Evolutionary conservation across 23 tunicate species (phyloP).

Genomic region (Ciona savignyi): DNA sequence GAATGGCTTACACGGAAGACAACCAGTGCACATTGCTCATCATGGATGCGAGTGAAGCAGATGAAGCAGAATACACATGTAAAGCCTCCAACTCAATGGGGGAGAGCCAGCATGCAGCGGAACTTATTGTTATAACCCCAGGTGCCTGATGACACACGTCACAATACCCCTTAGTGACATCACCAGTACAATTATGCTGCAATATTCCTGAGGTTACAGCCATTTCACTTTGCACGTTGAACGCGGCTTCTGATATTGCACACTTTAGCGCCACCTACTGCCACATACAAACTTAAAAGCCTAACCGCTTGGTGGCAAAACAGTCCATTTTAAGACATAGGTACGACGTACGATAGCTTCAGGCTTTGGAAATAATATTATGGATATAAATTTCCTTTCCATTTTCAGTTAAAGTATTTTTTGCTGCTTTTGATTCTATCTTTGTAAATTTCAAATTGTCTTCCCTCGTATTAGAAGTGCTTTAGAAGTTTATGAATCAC

Average conservation of each 20-base stretch:
- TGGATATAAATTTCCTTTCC: neutral
- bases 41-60: slow-evolving; percentile 31
- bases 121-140: slow-evolving; percentile 57
- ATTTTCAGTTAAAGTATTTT: no score
- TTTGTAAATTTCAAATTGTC: neutral
- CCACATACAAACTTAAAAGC: neutral
- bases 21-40: slow-evolving; percentile 45
- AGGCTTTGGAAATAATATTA: neutral
- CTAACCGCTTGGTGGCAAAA: neutral
- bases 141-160: slow-evolving; percentile 55
- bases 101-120: slow-evolving; percentile 46
- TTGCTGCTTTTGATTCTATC: neutral
- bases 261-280: slow-evolving; percentile 1
- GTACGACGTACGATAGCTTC: neutral
- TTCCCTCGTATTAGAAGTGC: neutral
- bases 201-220: no score
- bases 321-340: no score
- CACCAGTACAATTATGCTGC: no score
- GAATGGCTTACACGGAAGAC: slow-evolving; percentile 58
- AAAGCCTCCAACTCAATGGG: slow-evolving; percentile 66
- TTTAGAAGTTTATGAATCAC: no score
- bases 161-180: no score
- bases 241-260: neutral
- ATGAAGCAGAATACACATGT: slow-evolving; percentile 77
- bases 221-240: neutral